Conservation (phyloP, 2,888 invertebrate species). For the Gandaritis pyraliata region DNA sequence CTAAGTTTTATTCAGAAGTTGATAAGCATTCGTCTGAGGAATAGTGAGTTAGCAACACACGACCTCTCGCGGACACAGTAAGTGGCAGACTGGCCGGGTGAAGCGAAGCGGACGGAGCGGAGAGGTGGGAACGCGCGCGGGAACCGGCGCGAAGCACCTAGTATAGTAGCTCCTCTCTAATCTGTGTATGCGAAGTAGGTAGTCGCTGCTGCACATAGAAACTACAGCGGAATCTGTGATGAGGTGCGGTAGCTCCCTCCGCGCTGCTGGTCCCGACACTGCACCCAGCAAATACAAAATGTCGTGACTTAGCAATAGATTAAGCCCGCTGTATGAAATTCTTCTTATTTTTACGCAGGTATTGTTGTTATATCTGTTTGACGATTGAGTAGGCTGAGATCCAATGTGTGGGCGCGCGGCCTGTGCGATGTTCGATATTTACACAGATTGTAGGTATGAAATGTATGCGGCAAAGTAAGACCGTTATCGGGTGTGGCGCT, state of each 20-base stretch:
- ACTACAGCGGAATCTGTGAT: constrained; percentile 16
- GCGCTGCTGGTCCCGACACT: constrained; percentile 54
- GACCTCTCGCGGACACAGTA: constrained; percentile 52
- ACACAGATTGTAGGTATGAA: constrained; percentile 64
- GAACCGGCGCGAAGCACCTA: constrained; percentile 22
- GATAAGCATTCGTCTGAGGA: constrained; percentile 50
- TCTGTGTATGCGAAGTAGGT: constrained; percentile 32
- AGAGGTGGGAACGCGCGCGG: constrained; percentile 44
- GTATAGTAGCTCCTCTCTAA: constrained; percentile 17
- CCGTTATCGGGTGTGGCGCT: constrained; percentile 71
- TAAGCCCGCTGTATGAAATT: constrained; percentile 66
- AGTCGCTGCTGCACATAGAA: constrained; percentile 31
- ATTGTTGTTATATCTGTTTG: constrained; percentile 27
- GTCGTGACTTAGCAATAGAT: constrained; percentile 67
- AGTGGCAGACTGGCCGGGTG: constrained; percentile 61
- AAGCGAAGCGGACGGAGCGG: constrained; percentile 32
- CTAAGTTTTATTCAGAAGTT: constrained; percentile 73
- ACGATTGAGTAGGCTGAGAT: constrained; percentile 55
- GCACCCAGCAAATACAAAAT: constrained; percentile 69
- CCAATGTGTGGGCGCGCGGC: constrained; percentile 60
- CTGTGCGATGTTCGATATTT: constrained; percentile 60
- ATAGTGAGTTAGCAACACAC: constrained; percentile 43
- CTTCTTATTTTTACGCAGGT: constrained; percentile 66
- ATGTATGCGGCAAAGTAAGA: constrained; percentile 61
- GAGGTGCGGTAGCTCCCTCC: constrained; percentile 58